Base-by-base conservation (phyloP, 1,140 invertebrate genomes). In the Varroa destructor region DNA sequence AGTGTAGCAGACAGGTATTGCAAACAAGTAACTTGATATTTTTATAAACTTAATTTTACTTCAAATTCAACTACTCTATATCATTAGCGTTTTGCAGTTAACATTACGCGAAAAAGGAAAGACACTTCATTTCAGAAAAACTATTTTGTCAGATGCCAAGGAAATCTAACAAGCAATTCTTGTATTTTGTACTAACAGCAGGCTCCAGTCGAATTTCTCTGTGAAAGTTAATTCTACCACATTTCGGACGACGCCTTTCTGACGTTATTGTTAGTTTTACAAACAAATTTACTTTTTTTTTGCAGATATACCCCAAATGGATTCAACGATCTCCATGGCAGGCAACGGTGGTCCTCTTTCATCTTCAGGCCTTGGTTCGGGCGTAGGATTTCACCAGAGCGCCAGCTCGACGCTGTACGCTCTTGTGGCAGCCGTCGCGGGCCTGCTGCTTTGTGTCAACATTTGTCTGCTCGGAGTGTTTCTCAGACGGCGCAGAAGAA, bases 371-470 rank as follows among this genome's bases (percentile, higher is more conserved):
- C 46, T 51, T 8, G 46, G 46, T 8, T 3, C 46, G 4, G 46
- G 46, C 36, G 61, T 46, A 46, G 61, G 40, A 37, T 67, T 67
- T 40, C 61, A 37, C 40, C 46, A 40, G 61, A 14, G 12, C 12
- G 40, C 40, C 61, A 67, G 46, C 46, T 37, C 61, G 5, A 46
- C 61, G 46, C 12, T 46, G 61, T 67, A 36, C 37, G 61, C 40
- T n/a, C 40, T 67, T 67, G 46, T 51, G 46, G 46, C 46, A 51
- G 61, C 61, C 3, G 14, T 67, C 40, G 61, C 61, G 1, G 46
- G 61, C 12, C 40, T 67, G 12, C 61, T 67, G 12, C 61, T 67
- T 46, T 67, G 61, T 67, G 61, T 67, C 61, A 67, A 67, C 46
- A 12, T 67, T 12, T n/a, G 61, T 46, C 61, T 67, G 46, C 46